Percentiles rank a stretch among this genome's conserved stretches.
Evolutionary conservation across 37 sponge, comb jelly and placozoan species (phyloP).

Genomic region (Theonella swinhoei): DNA sequence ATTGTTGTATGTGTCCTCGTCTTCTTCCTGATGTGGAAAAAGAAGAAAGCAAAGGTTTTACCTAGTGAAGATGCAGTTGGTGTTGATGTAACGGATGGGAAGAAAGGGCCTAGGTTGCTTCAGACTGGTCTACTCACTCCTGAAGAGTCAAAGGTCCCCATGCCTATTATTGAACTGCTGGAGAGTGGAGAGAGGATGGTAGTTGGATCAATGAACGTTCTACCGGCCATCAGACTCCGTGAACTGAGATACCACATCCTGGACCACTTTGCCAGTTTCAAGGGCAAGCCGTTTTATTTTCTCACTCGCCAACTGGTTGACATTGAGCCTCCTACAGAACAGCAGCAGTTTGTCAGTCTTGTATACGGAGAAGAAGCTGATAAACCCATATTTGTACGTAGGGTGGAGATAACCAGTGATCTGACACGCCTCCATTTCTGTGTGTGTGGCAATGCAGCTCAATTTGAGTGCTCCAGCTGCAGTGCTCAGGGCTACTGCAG

Average conservation of each 20-base stretch:
- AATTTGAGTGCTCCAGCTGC: slow-evolving; percentile 86
- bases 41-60: slow-evolving; percentile 28
- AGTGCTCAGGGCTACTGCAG: slow-evolving; percentile 77
- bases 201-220: slow-evolving; percentile 58
- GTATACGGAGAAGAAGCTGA: slow-evolving; percentile 62
- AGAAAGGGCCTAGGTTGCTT: neutral
- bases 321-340: slow-evolving; percentile 82
- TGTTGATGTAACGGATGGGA: neutral
- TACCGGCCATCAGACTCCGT: slow-evolving; percentile 70
- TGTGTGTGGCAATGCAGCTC: slow-evolving; percentile 77
- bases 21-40: slow-evolving; percentile 22
- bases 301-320: slow-evolving; percentile 72
- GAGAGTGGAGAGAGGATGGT: slow-evolving; percentile 44
- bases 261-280: slow-evolving; percentile 57
- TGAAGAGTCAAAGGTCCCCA: slow-evolving; percentile 49
- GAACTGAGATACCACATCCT: slow-evolving; percentile 66
- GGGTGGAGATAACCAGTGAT: slow-evolving; percentile 26
- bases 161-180: slow-evolving; percentile 49
- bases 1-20: slow-evolving; percentile 13
- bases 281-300: slow-evolving; percentile 80
- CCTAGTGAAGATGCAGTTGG: neutral
- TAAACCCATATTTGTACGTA: slow-evolving; percentile 63
- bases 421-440: slow-evolving; percentile 69
- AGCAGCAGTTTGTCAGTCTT: slow-evolving; percentile 75
- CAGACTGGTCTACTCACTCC: slow-evolving; percentile 38